A percentile compares a stretch with the other conserved stretches of the same genome.
Evolutionary conservation across 2,888 invertebrate genomes (phyloP).

Genomic region (Eledona agricola): DNA sequence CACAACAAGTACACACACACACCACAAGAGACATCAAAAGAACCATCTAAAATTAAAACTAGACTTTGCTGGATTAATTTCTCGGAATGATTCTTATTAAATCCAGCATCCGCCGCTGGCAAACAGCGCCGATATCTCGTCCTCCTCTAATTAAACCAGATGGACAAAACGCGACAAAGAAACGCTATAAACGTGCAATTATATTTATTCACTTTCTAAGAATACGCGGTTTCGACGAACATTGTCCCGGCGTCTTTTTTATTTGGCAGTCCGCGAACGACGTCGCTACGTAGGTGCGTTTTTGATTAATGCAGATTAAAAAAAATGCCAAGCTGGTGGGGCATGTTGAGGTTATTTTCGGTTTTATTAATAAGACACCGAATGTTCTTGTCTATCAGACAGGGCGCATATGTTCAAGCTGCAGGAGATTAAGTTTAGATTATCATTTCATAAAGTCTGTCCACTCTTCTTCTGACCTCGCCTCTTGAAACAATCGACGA

Average conservation of each 20-base stretch:
- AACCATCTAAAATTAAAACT: conserved; percentile 61
- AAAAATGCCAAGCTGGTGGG: conserved; percentile 56
- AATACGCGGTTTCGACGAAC: conserved; percentile 53
- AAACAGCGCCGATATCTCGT: conserved; percentile 43
- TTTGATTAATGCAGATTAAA: conserved; percentile 58
- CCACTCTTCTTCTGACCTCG: conserved; percentile 13
- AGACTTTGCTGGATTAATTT: conserved; percentile 63
- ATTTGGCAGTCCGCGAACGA: conserved; percentile 36
- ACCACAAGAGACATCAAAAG: conserved; percentile 58
- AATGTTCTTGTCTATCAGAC: conserved; percentile 60
- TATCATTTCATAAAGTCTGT: conserved; percentile 36
- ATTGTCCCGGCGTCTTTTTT: conserved; percentile 16
- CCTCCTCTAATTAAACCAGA: conserved; percentile 40
- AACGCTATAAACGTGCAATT: conserved; percentile 51
- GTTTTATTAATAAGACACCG: conserved; percentile 61
- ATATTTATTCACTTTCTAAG: conserved; percentile 57
- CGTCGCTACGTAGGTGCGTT: conserved; percentile 47
- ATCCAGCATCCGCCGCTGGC: conserved; percentile 57
- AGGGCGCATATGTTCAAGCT: conserved; percentile 36
- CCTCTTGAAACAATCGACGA: conserved; percentile 1
- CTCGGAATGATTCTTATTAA: conserved; percentile 61
- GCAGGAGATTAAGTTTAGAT: conserved; percentile 41
- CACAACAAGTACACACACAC: conserved; percentile 42
- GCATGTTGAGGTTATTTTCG: conserved; percentile 57
- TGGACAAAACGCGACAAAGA: conserved; percentile 19